Base-by-base conservation (phyloP, 2,797 vertebrate species). In the Gorsachius magnificus region DNA sequence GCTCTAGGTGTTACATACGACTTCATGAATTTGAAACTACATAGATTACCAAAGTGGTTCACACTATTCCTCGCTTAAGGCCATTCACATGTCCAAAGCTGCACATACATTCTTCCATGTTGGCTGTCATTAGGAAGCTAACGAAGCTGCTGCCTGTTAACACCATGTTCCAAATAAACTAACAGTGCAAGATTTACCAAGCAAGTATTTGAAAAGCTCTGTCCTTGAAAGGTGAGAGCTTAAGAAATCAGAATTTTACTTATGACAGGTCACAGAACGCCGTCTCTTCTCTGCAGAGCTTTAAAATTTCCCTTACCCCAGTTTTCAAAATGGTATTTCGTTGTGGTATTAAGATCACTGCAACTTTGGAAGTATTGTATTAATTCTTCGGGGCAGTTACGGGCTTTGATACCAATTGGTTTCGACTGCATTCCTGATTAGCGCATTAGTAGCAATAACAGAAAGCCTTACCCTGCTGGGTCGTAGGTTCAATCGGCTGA, bases 401-500 rank as follows among this genome's bases (percentile, higher is more conserved):
- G 20, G 77, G 88, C 80, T 89, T 38, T 24, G 90, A 31, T 56
- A 87, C 48, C 66, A 69, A 60, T 16, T 69, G 81, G 61, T 96
- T 95, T 63, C 3, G 25, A 94, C 66, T 92, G 93, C 87, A 72
- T 94, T 97, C 95, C 90, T 91, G 83, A 94, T 98, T 98, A 98
- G 98, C 89, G 78, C 97, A 98, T 98, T 97, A 98, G 98, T 95
- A 90, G 96, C 97, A 97, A 96, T 95, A 93, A 97, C 75, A 97
- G 97, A 97, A 98, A 98, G 98, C 98, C 99, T 99, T 99, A 99
- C 99, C 99, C 98, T 98, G 98, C 93, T 97, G 98, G 98, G 97
- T 96, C 97, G 98, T 98, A 98, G 98, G 98, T 98, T 98, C 98
- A 98, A 97, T 97, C 98, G 98, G 98, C 98, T 98, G 99, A 98